phyloP scores from a whole-genome alignment of 2,888 invertebrate genomes.

The Eumerus sabulonum region DNA sequence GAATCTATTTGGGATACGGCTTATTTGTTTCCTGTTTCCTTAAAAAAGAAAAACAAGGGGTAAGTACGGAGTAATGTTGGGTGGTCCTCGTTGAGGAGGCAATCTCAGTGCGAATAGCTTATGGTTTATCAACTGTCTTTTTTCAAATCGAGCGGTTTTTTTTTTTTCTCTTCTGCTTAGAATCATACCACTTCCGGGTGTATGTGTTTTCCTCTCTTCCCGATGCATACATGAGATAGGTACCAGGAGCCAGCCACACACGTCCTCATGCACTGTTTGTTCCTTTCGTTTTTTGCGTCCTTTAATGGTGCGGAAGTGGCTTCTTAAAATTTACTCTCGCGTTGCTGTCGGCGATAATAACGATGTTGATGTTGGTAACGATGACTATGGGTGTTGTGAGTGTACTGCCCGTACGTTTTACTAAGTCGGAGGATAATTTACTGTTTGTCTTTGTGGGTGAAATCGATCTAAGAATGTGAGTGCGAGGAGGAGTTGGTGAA shows the following conservation, averaged over 20 bases:
- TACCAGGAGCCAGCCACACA: constrained; percentile 8
- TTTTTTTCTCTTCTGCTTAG: constrained; percentile 4
- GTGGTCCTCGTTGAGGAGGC: constrained; percentile 9
- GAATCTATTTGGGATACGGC: constrained; percentile 59
- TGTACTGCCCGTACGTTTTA: constrained; percentile 1
- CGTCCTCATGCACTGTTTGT: constrained; percentile 6
- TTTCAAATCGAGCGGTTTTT: constrained; percentile 16
- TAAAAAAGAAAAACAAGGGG: constrained; percentile 31
- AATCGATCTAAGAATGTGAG: constrained; percentile 5
- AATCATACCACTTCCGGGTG: constrained; percentile 1
- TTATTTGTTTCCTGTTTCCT: constrained; percentile 17
- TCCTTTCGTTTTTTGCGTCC: constrained; percentile 35
- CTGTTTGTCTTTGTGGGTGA: too few species aligned
- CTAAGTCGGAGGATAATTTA: too few species aligned
- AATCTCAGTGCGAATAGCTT: constrained; percentile 1
- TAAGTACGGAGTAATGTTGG: constrained; percentile 41
- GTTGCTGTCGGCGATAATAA: constrained; percentile 2
- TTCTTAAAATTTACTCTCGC: constrained; percentile 54
- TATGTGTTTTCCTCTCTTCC: not conserved
- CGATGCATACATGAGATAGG: constrained; percentile 29
- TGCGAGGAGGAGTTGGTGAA: constrained; percentile 13
- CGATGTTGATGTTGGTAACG: too few species aligned
- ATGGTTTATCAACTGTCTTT: constrained; percentile 31
- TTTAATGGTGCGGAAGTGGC: constrained; percentile 56
- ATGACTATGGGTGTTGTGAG: constrained; percentile 18